These are phyloP conservation scores for Cyanistes caeruleus DNA, from an alignment of 2,113 vertebrate species.

Conservation along the genomic window DNA sequence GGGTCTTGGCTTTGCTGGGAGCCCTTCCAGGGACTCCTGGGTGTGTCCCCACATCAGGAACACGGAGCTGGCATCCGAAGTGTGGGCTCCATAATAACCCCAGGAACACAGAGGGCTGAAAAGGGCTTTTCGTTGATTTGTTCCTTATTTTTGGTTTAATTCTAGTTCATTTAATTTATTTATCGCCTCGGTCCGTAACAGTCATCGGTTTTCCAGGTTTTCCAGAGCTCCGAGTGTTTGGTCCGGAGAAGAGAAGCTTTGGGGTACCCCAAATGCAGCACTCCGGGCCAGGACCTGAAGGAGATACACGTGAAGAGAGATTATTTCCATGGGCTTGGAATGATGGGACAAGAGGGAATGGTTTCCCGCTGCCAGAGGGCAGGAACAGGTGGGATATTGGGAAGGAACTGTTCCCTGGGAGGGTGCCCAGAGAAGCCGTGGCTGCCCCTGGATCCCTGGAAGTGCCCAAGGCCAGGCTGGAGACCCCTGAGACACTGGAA, in stretches of 20 bases:
- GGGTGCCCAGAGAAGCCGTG: not conserved
- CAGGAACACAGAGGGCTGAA: not conserved
- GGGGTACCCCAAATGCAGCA: fast-evolving
- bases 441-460: not conserved
- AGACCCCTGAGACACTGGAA: not conserved
- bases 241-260: not conserved
- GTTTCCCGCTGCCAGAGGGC: not conserved
- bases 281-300: not conserved
- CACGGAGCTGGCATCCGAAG: fast-evolving
- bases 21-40: not conserved
- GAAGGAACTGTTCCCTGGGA: not conserved
- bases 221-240: not conserved
- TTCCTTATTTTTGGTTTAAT: not conserved
- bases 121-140: not conserved
- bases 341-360: too few species aligned
- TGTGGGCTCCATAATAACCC: not conserved
- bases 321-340: not conserved
- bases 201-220: too few species aligned
- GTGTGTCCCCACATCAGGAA: not conserved
- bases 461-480: not conserved
- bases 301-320: not conserved
- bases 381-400: not conserved
- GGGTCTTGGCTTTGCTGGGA: not conserved
- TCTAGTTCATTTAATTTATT: not conserved
- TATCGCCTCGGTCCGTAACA: fast-evolving